These are phyloP conservation scores for Benthosema pterotum DNA, from an alignment of 2,797 vertebrate genomes.

Conservation along the genomic window DNA sequence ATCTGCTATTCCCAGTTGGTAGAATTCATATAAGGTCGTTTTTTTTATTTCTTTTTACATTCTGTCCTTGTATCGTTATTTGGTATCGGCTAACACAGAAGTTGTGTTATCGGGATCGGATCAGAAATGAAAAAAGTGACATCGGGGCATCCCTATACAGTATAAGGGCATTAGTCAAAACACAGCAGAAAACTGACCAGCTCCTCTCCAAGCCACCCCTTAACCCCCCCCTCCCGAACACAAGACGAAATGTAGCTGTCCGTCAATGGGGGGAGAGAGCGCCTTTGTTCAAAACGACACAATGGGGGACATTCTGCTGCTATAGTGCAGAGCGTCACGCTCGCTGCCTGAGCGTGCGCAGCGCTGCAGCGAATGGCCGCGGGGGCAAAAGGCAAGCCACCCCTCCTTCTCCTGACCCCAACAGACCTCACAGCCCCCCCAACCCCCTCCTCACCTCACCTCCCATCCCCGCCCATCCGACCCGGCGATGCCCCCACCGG, in stretches of 20 bases:
- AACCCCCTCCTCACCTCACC: constrained; percentile 62
- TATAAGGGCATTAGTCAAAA: too few species aligned
- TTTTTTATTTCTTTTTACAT: too few species aligned
- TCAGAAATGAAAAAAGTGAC: too few species aligned
- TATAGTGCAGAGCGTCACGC: constrained; percentile 73
- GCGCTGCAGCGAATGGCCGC: constrained; percentile 58
- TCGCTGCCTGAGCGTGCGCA: constrained; percentile 66
- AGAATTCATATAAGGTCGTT: too few species aligned
- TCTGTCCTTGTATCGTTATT: too few species aligned
- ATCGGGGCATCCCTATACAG: too few species aligned
- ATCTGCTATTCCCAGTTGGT: too few species aligned
- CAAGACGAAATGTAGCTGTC: constrained; percentile 59
- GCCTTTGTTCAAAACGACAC: constrained; percentile 77
- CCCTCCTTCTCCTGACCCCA: constrained; percentile 59
- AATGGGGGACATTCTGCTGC: constrained; percentile 81
- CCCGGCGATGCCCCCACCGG: constrained; percentile 11
- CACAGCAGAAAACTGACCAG: constrained; percentile 25
- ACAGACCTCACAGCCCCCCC: constrained; percentile 48
- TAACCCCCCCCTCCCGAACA: constrained; percentile 60
- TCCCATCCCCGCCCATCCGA: constrained; percentile 47
- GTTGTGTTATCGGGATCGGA: too few species aligned
- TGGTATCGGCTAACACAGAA: too few species aligned
- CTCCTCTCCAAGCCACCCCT: constrained; percentile 36
- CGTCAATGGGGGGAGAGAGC: constrained; percentile 67
- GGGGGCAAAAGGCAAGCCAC: constrained; percentile 58